phyloP scores from a whole-genome alignment of 2,888 invertebrate genomes.

The Torymus auratus region DNA sequence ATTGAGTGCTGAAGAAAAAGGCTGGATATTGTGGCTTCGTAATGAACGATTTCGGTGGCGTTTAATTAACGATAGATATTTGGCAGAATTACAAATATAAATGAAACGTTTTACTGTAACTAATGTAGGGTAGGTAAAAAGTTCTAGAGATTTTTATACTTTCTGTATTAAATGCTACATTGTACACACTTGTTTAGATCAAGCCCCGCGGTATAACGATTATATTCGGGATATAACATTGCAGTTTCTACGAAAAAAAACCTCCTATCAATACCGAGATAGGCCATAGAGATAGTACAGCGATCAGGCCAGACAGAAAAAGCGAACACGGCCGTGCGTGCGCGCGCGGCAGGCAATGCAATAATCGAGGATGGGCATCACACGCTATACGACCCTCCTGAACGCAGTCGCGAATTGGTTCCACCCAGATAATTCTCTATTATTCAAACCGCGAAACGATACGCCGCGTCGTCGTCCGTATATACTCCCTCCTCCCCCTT shows the following conservation, averaged over 20 bases:
- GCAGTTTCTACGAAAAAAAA: too few species aligned
- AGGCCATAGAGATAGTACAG: background rate
- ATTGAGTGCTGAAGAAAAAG: background rate
- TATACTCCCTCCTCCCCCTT: slow-evolving; percentile 18
- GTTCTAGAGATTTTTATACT: too few species aligned
- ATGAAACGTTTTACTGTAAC: too few species aligned
- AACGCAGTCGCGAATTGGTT: slow-evolving; percentile 64
- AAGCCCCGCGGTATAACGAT: too few species aligned
- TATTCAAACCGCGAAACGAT: slow-evolving; percentile 67
- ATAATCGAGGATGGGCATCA: background rate
- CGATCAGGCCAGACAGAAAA: background rate
- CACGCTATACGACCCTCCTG: background rate
- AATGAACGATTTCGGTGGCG: too few species aligned
- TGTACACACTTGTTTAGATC: too few species aligned
- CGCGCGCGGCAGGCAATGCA: slow-evolving; percentile 8
- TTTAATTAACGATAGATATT: too few species aligned
- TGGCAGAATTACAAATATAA: too few species aligned
- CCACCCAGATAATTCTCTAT: slow-evolving; percentile 68
- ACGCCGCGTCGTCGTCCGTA: slow-evolving; percentile 61
- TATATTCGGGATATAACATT: too few species aligned
- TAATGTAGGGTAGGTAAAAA: too few species aligned
- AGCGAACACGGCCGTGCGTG: slow-evolving; percentile 36
- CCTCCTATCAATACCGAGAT: too few species aligned
- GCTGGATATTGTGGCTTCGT: background rate
- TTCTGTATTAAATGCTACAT: too few species aligned